A percentile compares a stretch with the other conserved stretches of the same genome.
phyloP scores from a whole-genome alignment of 2,888 invertebrate species.

The Latheticus oryzae region DNA sequence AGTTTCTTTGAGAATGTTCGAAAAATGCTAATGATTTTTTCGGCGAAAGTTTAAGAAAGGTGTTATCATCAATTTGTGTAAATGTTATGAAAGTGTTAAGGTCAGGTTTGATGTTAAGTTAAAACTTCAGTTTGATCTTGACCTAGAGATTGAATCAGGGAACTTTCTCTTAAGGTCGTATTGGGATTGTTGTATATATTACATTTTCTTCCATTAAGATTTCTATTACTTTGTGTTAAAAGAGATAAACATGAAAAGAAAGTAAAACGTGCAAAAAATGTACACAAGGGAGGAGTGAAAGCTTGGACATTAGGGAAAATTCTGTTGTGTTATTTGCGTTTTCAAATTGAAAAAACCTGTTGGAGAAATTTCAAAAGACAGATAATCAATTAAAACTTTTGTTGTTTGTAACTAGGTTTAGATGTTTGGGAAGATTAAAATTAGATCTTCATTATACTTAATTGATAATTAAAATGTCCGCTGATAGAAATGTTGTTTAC shows the following conservation, averaged over 20 bases:
- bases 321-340: constrained; percentile 5
- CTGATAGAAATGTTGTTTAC: too few relatives aligned
- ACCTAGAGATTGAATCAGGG: constrained; percentile 37
- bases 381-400: constrained; percentile 12
- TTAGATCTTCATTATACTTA: background rate
- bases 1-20: constrained; percentile 3
- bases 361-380: constrained; percentile 12
- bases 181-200: constrained; percentile 12
- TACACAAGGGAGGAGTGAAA: constrained; percentile 28
- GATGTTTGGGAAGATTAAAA: too few relatives aligned
- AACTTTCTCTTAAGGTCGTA: constrained; percentile 43
- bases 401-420: constrained; percentile 1
- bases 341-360: constrained; percentile 3
- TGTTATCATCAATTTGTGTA: constrained; percentile 9
- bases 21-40: constrained; percentile 21
- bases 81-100: constrained; percentile 21
- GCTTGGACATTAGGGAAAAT: constrained; percentile 15
- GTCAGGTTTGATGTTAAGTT: constrained; percentile 30
- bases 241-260: constrained; percentile 24
- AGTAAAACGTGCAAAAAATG: constrained; percentile 33
- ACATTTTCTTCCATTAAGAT: constrained; percentile 21
- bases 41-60: constrained; percentile 26
- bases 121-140: constrained; percentile 37
- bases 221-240: constrained; percentile 20
- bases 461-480: too few relatives aligned